Conservation (phyloP, 1,140 invertebrate species). For the Probaryconus sp. region DNA sequence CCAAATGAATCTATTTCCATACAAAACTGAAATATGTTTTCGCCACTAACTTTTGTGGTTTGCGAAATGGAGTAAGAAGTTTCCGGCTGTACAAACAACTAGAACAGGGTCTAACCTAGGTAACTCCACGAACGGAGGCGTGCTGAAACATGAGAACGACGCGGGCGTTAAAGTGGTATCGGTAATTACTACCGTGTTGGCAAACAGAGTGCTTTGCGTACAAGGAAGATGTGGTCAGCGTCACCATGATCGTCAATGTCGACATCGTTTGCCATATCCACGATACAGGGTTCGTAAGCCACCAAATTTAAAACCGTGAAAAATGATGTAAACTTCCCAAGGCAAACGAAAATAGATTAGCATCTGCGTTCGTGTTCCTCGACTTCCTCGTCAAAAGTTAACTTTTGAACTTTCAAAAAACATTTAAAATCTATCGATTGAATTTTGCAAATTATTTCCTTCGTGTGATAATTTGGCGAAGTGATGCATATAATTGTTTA, state of each 20-base stretch:
- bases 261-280: slow-evolving; percentile 45
- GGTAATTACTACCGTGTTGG: slow-evolving; percentile 71
- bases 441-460: too few species aligned
- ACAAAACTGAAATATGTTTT: too few species aligned
- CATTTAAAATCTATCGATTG: too few species aligned
- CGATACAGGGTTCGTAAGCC: slow-evolving; percentile 40
- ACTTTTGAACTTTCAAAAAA: too few species aligned
- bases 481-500: too few species aligned
- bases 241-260: slow-evolving; percentile 57
- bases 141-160: slow-evolving; percentile 53
- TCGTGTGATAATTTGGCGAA: too few species aligned
- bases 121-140: slow-evolving; percentile 37
- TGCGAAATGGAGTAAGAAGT: slow-evolving; percentile 43
- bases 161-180: slow-evolving; percentile 69
- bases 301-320: slow-evolving; percentile 28
- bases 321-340: slow-evolving; percentile 43
- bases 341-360: slow-evolving; percentile 41
- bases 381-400: slow-evolving; percentile 9
- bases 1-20: too few species aligned
- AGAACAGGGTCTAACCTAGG: slow-evolving; percentile 20
- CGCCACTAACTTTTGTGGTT: slow-evolving; percentile 34
- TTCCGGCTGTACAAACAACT: slow-evolving; percentile 49
- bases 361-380: slow-evolving; percentile 12
- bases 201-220: slow-evolving; percentile 63
- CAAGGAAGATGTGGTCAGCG: slow-evolving; percentile 59